Conservation (phyloP, 2,888 invertebrate species). For the Cantharis rustica region DNA sequence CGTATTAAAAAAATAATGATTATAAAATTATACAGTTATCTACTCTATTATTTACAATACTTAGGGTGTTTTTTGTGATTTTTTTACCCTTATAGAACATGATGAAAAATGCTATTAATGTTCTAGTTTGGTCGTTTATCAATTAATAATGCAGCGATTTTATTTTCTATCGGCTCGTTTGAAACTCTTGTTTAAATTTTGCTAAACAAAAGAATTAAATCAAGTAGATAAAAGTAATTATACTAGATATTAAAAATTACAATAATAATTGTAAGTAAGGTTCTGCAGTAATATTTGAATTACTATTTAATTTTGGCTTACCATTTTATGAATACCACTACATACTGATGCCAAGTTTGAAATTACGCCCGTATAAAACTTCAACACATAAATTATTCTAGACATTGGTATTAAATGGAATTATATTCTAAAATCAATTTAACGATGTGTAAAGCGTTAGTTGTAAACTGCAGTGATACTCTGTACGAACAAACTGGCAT, state of each 20-base stretch:
- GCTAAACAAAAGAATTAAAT: too few species aligned
- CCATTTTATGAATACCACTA: background rate
- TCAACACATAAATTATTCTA: constrained; percentile 16
- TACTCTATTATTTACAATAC: too few species aligned
- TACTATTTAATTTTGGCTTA: background rate
- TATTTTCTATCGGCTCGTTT: too few species aligned
- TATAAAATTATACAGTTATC: too few species aligned
- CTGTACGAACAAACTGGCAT: constrained; percentile 21
- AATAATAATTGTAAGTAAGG: background rate
- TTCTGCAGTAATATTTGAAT: background rate
- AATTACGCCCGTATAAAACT: constrained; percentile 10
- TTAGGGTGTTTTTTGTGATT: too few species aligned
- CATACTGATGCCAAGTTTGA: background rate
- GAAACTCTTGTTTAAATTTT: too few species aligned
- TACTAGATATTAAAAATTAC: too few species aligned
- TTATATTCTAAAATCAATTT: constrained; percentile 27
- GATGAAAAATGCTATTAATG: too few species aligned
- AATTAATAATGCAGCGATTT: too few species aligned
- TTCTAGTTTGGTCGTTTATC: too few species aligned
- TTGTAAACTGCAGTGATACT: constrained; percentile 30
- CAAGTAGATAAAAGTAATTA: background rate
- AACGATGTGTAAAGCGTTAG: constrained; percentile 29
- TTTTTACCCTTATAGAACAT: too few species aligned
- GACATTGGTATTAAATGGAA: constrained; percentile 21
- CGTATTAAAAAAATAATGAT: background rate